Evolutionary conservation across 1,140 invertebrate genomes (phyloP).

Genomic region (Calliphora vicina): DNA sequence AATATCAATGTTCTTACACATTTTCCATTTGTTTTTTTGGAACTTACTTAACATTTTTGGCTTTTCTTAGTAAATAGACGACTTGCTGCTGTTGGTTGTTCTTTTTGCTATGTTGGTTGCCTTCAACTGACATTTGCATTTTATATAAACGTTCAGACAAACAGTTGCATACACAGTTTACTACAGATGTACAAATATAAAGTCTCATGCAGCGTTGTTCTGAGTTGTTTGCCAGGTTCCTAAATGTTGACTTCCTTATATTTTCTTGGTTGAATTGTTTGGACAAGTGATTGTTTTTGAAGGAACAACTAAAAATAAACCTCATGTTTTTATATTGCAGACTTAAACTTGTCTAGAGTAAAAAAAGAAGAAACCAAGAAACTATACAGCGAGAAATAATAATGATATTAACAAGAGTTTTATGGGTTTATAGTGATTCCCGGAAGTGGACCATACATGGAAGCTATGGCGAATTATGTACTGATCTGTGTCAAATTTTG

Average conservation of each 20-base stretch:
- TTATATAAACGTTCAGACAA: background rate
- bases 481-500: too few species aligned
- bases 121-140: constrained; percentile 31
- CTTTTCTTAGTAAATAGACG: background rate
- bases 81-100: background rate
- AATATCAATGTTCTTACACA: background rate
- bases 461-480: too few species aligned
- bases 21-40: background rate
- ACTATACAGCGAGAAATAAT: too few species aligned
- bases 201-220: background rate
- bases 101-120: background rate
- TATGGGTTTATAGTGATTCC: too few species aligned
- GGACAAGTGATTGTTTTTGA: constrained; percentile 8
- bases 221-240: background rate
- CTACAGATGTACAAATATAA: background rate
- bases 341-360: too few species aligned
- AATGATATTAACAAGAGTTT: too few species aligned
- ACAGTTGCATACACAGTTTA: background rate
- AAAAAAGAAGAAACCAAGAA: too few species aligned
- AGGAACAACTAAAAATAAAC: background rate
- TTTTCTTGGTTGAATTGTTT: background rate
- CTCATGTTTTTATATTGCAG: too few species aligned
- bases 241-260: background rate
- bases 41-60: background rate
- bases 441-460: too few species aligned